These are phyloP conservation scores for Cryptocephalus primarius DNA, from an alignment of 2,888 invertebrate species.

Conservation along the genomic window DNA sequence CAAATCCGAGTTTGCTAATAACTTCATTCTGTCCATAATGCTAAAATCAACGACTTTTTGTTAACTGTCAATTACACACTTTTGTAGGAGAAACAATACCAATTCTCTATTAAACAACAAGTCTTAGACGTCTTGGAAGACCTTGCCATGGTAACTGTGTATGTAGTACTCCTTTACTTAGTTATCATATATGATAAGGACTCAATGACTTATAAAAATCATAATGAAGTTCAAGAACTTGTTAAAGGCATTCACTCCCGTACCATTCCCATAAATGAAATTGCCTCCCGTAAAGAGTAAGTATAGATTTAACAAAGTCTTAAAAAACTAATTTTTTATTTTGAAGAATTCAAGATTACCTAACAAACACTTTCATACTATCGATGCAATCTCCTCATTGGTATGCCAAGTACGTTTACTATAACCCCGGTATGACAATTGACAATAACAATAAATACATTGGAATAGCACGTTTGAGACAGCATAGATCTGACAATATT, in stretches of 20 bases:
- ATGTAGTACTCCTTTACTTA: constrained; percentile 20
- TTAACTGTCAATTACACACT: too few relatives aligned
- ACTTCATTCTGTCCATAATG: too few relatives aligned
- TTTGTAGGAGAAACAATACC: too few relatives aligned
- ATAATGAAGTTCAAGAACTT: constrained; percentile 16
- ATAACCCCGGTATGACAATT: constrained; percentile 19
- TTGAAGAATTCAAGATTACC: constrained; percentile 18
- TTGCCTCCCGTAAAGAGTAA: constrained; percentile 6
- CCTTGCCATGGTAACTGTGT: constrained; percentile 20
- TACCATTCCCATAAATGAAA: constrained; percentile 1
- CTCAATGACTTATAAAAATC: constrained; percentile 11
- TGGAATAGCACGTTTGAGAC: constrained; percentile 21
- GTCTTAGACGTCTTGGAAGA: constrained; percentile 17
- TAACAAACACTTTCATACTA: constrained; percentile 15
- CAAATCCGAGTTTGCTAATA: too few relatives aligned
- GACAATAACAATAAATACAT: constrained; percentile 24
- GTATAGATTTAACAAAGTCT: not conserved
- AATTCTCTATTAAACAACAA: not conserved
- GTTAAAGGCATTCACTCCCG: constrained; percentile 13
- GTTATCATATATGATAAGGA: constrained; percentile 19
- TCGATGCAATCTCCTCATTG: constrained; percentile 20
- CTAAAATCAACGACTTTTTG: too few relatives aligned
- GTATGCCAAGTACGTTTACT: constrained; percentile 19
- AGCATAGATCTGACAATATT: constrained; percentile 12
- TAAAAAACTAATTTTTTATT: constrained; percentile 1